Percentiles rank a stretch among this genome's conserved stretches.
phyloP scores from a whole-genome alignment of 2,888 invertebrate genomes.

The Endotricha flammealis region DNA sequence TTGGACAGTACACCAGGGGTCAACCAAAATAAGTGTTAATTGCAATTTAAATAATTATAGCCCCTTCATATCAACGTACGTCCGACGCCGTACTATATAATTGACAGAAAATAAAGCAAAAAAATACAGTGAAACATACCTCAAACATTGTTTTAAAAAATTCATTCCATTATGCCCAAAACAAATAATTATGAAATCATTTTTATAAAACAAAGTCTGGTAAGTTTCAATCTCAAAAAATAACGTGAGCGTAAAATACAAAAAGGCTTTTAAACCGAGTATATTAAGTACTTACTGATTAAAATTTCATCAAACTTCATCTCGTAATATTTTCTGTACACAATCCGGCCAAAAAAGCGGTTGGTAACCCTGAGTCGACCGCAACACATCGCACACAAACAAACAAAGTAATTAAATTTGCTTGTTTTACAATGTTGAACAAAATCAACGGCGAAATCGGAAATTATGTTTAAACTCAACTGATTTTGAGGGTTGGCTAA shows the following conservation, averaged over 20 bases:
- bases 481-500: too few relatives aligned
- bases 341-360: conserved; percentile 39
- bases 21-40: too few relatives aligned
- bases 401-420: conserved; percentile 39
- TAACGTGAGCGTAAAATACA: background rate
- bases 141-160: too few relatives aligned
- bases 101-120: too few relatives aligned
- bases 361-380: conserved; percentile 31
- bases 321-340: background rate
- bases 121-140: too few relatives aligned
- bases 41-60: too few relatives aligned
- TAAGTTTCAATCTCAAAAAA: background rate
- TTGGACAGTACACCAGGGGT: too few relatives aligned
- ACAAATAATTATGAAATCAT: too few relatives aligned
- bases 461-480: background rate
- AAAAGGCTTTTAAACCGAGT: background rate
- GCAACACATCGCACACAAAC: conserved; percentile 33
- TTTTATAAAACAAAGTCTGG: background rate
- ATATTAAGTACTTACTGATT: background rate
- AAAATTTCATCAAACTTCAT: conserved; percentile 9
- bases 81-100: too few relatives aligned
- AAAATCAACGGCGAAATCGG: conserved; percentile 2
- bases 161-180: too few relatives aligned
- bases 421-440: conserved; percentile 14
- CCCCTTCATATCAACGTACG: too few relatives aligned